A percentile compares a stretch with the other conserved stretches of the same genome.
Evolutionary conservation across 2,113 vertebrate genomes (phyloP).

Genomic region (Semnornis frantzii): DNA sequence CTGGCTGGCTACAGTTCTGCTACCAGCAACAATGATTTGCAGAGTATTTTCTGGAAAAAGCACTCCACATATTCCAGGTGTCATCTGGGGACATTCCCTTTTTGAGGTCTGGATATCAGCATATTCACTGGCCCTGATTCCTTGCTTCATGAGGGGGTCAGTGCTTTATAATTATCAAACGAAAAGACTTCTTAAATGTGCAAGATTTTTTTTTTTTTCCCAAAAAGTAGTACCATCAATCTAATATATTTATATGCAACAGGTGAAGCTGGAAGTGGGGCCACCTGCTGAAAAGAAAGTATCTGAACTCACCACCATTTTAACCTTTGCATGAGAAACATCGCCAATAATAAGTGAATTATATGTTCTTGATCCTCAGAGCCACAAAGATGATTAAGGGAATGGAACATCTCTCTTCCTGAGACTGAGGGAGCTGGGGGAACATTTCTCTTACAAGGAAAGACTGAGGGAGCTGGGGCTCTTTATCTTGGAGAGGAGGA

Average conservation of each 20-base stretch:
- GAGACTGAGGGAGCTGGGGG: too few relatives aligned
- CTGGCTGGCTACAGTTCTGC: background rate
- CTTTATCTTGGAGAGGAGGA: too few relatives aligned
- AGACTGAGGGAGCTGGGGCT: too few relatives aligned
- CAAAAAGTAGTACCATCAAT: background rate
- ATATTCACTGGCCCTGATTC: background rate
- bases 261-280: background rate
- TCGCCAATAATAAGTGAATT: background rate
- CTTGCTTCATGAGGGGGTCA: background rate
- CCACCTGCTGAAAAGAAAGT: background rate
- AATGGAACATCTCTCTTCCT: too few relatives aligned
- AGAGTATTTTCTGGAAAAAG: background rate
- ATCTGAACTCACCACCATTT: background rate
- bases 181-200: background rate
- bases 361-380: background rate
- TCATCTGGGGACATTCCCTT: background rate
- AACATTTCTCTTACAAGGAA: too few relatives aligned
- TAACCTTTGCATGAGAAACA: background rate
- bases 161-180: background rate
- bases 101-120: fast-evolving
- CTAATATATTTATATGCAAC: background rate
- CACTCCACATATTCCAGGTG: background rate
- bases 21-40: background rate
- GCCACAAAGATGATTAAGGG: too few relatives aligned
- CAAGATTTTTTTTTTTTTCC: background rate